Conservation (phyloP, 2,888 invertebrate genomes). For the Orgyia antiqua region DNA sequence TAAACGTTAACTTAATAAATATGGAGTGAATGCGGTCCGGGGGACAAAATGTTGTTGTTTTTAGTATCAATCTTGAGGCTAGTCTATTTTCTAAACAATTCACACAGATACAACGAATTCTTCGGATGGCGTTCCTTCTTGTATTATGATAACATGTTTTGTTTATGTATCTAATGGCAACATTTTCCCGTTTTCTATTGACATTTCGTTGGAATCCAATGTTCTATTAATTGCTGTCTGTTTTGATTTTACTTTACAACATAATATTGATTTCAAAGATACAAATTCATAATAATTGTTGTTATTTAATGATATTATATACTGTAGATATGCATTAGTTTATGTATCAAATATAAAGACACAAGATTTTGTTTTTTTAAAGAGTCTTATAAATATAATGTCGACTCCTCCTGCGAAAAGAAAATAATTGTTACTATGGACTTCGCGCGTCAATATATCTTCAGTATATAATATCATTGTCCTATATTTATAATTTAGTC, state of each 20-base stretch:
- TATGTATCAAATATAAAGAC: too few species aligned
- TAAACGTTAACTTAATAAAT: conserved; percentile 55
- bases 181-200: conserved; percentile 62
- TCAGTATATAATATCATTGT: too few species aligned
- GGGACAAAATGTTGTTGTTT: conserved; percentile 62
- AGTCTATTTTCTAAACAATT: conserved; percentile 72
- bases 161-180: conserved; percentile 69
- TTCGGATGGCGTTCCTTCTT: conserved; percentile 66
- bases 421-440: too few species aligned
- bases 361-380: too few species aligned
- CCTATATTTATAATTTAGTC: too few species aligned
- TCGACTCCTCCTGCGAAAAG: too few species aligned
- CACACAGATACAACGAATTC: conserved; percentile 60
- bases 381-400: too few species aligned
- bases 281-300: too few species aligned
- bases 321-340: too few species aligned
- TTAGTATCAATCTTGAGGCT: conserved; percentile 53
- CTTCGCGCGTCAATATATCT: too few species aligned
- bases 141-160: conserved; percentile 74
- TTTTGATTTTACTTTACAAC: conserved; percentile 31
- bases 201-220: conserved; percentile 36
- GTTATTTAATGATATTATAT: too few species aligned
- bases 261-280: conserved; percentile 25
- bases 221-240: conserved; percentile 32
- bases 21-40: conserved; percentile 53